Base-by-base conservation (phyloP, 2,888 invertebrate genomes). In the Mantis religiosa region DNA sequence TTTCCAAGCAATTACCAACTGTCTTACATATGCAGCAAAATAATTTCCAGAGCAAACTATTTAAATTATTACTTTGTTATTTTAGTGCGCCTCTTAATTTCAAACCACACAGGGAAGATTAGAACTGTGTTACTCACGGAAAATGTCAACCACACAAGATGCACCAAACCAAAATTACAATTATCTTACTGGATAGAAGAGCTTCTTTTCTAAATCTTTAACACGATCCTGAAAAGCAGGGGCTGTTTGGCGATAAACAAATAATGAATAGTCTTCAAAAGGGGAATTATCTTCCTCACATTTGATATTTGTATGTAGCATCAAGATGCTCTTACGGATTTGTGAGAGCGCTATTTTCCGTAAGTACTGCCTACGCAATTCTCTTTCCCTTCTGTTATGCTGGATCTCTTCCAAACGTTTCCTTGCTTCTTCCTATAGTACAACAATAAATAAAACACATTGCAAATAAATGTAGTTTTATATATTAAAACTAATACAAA, bases 141-240 rank as follows among this genome's bases (percentile, higher is more conserved):
- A 54, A 71, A 71, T 71, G 54, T 41, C n/a, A 54, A 30, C 47
- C 27, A 87, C n/a, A 85, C 27, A 86, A n/a, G 28, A 34, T 28
- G 41, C 25, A 81, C 34, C 27, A 54, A 83, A 28, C 54, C 14
- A 85, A 28, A 85, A 84, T 86, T 83, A 88, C 83, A 88, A 87
- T 20, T 85, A 91, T 92, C 96, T 96, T 96, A 96, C 96, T 92
- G 96, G 96, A 93, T 95, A 95, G 91, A 96, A 94, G 91, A 96
- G 95, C 93, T 96, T 96, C 93, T 95, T 95, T 93, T 96, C 98
- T 92, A 98, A 94, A 91, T 96, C 96, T 95, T 96, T 96, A 90
- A 98, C 97, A 90, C 98, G 95, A 93, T 97, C 97, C 93, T 96
- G 96, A 93, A 98, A 98, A 92, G 97, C 95, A 12, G 97, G 97